Conservation (phyloP, 2,888 invertebrate genomes). For the Rhimphoctona megacephalus region DNA sequence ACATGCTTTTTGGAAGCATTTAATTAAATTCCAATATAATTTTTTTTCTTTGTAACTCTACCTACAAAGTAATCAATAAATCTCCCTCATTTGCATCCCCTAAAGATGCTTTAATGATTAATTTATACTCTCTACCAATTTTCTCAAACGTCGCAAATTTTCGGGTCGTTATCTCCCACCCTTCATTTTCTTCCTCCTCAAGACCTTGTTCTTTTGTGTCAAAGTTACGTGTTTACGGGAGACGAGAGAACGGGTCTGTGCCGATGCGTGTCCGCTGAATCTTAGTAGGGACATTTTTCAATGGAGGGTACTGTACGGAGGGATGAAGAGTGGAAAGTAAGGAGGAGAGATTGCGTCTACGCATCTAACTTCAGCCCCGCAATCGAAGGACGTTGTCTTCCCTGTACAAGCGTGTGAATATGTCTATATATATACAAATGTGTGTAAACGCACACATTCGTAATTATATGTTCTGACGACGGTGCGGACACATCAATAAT, state of each 20-base stretch:
- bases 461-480: constrained; percentile 64
- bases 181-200: no score
- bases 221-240: constrained; percentile 33
- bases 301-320: constrained; percentile 30
- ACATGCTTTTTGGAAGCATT: neutral
- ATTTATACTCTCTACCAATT: neutral
- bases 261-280: constrained; percentile 46
- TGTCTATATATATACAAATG: neutral
- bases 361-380: constrained; percentile 55
- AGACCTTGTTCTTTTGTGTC: neutral
- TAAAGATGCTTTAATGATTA: neutral
- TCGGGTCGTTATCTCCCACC: neutral
- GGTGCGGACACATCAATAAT: constrained; percentile 84
- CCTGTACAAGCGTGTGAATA: neutral
- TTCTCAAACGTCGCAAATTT: neutral
- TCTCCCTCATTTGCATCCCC: neutral
- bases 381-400: constrained; percentile 18
- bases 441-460: neutral
- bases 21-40: neutral
- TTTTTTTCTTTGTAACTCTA: neutral
- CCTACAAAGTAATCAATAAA: neutral
- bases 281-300: neutral
- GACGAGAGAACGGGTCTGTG: constrained; percentile 8
- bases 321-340: constrained; percentile 68
- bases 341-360: constrained; percentile 66